phyloP scores from a whole-genome alignment of 2,797 vertebrate genomes.

The Melanotaenia maccullochi region DNA sequence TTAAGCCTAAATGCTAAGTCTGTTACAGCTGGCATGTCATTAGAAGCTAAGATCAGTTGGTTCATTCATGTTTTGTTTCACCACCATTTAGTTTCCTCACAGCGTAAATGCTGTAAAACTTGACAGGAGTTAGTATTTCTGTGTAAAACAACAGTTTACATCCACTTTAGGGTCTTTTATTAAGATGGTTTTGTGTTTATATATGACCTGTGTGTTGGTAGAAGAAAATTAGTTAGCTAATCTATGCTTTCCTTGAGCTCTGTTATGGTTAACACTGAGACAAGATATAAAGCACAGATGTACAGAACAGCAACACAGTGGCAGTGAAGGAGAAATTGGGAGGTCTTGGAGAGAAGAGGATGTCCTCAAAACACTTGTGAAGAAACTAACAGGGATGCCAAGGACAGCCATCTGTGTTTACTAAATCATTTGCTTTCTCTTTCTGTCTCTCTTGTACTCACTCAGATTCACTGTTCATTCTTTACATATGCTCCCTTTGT shows the following conservation, averaged over 20 bases:
- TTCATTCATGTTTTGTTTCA: not conserved
- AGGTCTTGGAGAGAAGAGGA: slow-evolving; percentile 76
- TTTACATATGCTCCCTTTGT: slow-evolving; percentile 83
- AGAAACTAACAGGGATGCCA: slow-evolving; percentile 74
- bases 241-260: not conserved
- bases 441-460: slow-evolving; percentile 70
- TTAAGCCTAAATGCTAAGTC: not conserved
- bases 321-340: slow-evolving; percentile 65
- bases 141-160: not conserved
- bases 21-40: not conserved
- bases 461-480: slow-evolving; percentile 78
- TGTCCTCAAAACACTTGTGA: slow-evolving; percentile 81
- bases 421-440: slow-evolving; percentile 75
- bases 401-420: slow-evolving; percentile 83
- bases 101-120: not conserved
- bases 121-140: not conserved
- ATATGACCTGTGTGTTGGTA: not conserved
- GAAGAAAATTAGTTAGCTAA: slow-evolving; percentile 20
- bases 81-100: not conserved
- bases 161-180: not conserved
- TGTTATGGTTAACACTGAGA: slow-evolving; percentile 47
- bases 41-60: not conserved
- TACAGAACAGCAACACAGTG: slow-evolving; percentile 60
- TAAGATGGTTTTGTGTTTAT: slow-evolving; percentile 15
- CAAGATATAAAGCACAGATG: slow-evolving; percentile 53